A percentile compares a stretch with the other conserved stretches of the same genome.
Conservation (phyloP, 2,113 vertebrate species). For the Xiphophorus hellerii region DNA sequence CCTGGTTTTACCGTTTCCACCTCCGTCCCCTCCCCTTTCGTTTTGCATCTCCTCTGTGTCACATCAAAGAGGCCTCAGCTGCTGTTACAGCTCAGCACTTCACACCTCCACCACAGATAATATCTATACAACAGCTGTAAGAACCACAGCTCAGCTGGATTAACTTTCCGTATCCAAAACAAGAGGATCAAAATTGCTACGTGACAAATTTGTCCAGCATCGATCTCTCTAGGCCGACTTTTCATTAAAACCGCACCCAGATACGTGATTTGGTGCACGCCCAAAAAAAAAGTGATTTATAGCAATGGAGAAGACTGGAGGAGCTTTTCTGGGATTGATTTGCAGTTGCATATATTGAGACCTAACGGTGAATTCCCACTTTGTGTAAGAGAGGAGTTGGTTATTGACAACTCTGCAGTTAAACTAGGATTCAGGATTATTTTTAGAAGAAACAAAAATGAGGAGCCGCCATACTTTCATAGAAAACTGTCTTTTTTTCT, state of each 20-base stretch:
- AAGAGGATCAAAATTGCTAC: not conserved
- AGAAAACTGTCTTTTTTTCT: not conserved
- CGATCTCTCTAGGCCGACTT: not conserved
- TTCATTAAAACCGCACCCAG: not conserved
- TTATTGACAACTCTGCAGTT: too few species aligned
- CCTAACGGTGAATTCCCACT: too few species aligned
- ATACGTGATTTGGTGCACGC: not conserved
- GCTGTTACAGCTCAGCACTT: constrained; percentile 34
- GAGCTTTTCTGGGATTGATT: too few species aligned
- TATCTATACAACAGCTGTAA: constrained; percentile 37
- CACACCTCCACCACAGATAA: constrained; percentile 33
- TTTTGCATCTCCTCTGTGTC: constrained; percentile 29
- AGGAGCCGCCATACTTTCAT: too few species aligned
- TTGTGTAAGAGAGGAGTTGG: too few species aligned
- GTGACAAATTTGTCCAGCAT: constrained; percentile 1
- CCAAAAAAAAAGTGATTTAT: too few species aligned
- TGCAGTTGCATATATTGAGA: too few species aligned
- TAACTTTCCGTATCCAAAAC: constrained; percentile 8
- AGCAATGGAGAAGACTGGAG: too few species aligned
- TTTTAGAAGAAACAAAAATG: not conserved
- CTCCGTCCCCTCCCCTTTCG: not conserved
- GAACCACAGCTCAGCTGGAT: constrained; percentile 25
- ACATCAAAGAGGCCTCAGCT: constrained; percentile 16
- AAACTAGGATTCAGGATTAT: not conserved
- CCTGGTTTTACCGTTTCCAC: not conserved